These are phyloP conservation scores for Erebia palarica DNA, from an alignment of 2,888 invertebrate genomes.

Conservation along the genomic window DNA sequence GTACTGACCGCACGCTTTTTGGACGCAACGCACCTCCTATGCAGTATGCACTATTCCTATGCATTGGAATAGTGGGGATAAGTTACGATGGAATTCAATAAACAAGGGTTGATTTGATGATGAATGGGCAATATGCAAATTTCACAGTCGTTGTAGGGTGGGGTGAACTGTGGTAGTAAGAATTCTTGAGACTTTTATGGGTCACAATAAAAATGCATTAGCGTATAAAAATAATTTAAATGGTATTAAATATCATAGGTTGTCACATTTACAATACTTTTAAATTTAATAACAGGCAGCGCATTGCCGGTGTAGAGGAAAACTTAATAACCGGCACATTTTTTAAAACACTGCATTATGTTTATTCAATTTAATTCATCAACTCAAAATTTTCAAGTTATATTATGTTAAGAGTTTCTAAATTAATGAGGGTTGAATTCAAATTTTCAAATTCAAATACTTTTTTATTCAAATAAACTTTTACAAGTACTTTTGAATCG, in stretches of 20 bases:
- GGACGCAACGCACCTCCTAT: slow-evolving; percentile 55
- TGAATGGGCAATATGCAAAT: background rate
- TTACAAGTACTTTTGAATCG: no score
- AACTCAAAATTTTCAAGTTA: no score
- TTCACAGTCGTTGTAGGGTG: background rate
- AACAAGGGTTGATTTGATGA: slow-evolving; percentile 33
- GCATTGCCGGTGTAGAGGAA: no score
- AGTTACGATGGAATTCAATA: slow-evolving; percentile 42
- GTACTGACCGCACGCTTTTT: slow-evolving; percentile 71
- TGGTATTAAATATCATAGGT: background rate
- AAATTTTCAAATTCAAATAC: no score
- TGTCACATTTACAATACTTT: no score
- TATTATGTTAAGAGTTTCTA: no score
- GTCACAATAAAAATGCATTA: background rate
- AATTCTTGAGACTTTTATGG: slow-evolving; percentile 2
- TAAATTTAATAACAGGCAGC: no score
- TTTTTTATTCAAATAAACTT: no score
- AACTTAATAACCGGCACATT: no score
- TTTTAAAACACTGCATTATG: no score
- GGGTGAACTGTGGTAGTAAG: background rate
- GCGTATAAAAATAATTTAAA: background rate
- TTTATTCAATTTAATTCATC: no score
- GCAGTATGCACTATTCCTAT: slow-evolving; percentile 51
- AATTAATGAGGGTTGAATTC: no score
- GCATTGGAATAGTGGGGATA: slow-evolving; percentile 67